Evolutionary conservation across 1,140 invertebrate genomes (phyloP).

Genomic region (Harlomillsia oculata): DNA sequence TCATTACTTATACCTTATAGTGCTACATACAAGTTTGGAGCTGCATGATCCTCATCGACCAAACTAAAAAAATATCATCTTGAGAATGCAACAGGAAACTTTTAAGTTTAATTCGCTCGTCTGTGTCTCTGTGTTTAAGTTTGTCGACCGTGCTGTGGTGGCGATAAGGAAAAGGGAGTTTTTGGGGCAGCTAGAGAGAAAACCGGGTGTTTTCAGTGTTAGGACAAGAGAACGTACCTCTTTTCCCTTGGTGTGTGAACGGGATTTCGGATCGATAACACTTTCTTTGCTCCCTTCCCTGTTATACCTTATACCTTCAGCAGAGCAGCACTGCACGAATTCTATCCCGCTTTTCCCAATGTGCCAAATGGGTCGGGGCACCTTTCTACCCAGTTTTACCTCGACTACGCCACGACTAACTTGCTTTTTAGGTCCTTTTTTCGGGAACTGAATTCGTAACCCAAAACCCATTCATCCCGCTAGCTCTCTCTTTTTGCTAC

Average conservation of each 20-base stretch:
- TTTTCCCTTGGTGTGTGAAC: not conserved
- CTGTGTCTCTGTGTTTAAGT: not conserved
- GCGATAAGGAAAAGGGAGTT: no score
- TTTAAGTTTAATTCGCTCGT: not conserved
- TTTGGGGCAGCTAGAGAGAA: no score
- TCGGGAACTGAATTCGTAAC: no score
- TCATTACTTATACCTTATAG: no score
- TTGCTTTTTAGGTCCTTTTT: no score
- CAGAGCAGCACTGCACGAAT: not conserved
- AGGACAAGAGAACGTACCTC: not conserved
- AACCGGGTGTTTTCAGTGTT: no score
- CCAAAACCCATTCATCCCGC: no score
- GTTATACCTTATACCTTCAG: conserved; percentile 2
- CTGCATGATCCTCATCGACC: no score
- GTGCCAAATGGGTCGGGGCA: no score
- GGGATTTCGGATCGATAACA: conserved; percentile 12
- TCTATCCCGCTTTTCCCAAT: not conserved
- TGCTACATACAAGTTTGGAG: no score
- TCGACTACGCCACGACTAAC: no score
- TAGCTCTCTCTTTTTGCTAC: no score
- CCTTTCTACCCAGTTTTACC: conserved; percentile 4
- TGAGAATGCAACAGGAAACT: not conserved
- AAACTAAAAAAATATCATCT: not conserved
- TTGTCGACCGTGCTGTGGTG: conserved; percentile 1
- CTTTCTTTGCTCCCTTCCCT: conserved; percentile 12